phyloP scores from a whole-genome alignment of 2,888 invertebrate genomes.

The Quadriops clusia region DNA sequence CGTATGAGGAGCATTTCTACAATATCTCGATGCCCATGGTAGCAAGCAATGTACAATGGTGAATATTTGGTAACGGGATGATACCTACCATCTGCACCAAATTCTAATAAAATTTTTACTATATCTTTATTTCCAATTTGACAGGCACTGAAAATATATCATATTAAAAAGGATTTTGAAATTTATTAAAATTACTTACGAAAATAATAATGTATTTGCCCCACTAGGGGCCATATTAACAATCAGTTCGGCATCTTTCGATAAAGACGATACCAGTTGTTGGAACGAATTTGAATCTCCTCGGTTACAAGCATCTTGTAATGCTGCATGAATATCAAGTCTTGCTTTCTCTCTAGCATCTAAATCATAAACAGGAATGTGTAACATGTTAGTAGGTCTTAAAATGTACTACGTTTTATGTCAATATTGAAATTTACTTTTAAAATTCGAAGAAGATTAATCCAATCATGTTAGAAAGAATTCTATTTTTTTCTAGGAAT shows the following conservation, averaged over 20 bases:
- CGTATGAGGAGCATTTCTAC: constrained; percentile 61
- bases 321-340: constrained; percentile 58
- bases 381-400: too few species aligned
- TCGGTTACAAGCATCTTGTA: constrained; percentile 65
- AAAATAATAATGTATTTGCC: constrained; percentile 75
- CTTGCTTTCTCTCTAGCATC: constrained; percentile 64
- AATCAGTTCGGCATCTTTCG: constrained; percentile 55
- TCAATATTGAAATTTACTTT: too few species aligned
- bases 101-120: constrained; percentile 63
- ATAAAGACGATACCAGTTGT: constrained; percentile 52
- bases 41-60: constrained; percentile 82
- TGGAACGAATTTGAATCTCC: constrained; percentile 58
- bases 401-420: too few species aligned
- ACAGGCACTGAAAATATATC: constrained; percentile 52
- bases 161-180: constrained; percentile 1
- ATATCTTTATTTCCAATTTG: constrained; percentile 73
- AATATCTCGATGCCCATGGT: constrained; percentile 71
- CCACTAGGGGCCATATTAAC: constrained; percentile 83
- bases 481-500: too few species aligned
- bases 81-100: constrained; percentile 78
- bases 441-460: too few species aligned
- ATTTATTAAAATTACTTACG: constrained; percentile 46
- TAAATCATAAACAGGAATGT: constrained; percentile 33
- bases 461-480: too few species aligned
- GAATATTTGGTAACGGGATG: constrained; percentile 88